Evolutionary conservation across 2,888 invertebrate species (phyloP), one percentile per base, ranked within the genome.

Genomic region (Nycteola revayana): DNA sequence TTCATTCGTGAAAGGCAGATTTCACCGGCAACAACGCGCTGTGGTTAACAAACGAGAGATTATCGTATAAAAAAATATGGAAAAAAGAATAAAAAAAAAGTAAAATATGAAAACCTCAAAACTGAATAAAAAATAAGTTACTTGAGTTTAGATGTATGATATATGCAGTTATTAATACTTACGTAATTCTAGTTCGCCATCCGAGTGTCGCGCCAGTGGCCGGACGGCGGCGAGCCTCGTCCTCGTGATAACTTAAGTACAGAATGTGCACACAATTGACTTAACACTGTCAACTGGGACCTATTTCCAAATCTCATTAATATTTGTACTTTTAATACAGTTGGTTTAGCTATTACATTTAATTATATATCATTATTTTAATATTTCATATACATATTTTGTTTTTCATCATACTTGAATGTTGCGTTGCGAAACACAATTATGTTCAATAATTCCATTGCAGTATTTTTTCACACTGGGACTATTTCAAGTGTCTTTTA

Each of bases 1-100:
- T 83, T 84, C 79, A 80, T 85, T 90, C 86, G 91, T 91, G 90
- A 88, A 91, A 91, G 91, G 91, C 91, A 91, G 89, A 91, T 91
- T 91, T 91, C 91, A 91, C 91, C 90, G 91, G 91, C 91, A 91
- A 91, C 91, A 91, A 91, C 90, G 86, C 72, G 81, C 77, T 78
- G 82, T 80, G 83, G 82, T 74, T 74, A 75, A 90, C 86, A 84
- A 86, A 90, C 84, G 60, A 90, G 89, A 90, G 90, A 89, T 90
- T 90, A 90, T 83, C 87, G 82, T 83, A 88, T 78, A 86, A 82
- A 85, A 82, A 81, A 80, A 63, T n/a, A 53, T 52, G 61, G n/a
- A 66, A 79, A 80, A 76, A 72, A 52, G 1, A 49, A 77, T 73
- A 90, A 91, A 91, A 89, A 90, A 90, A 89, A 87, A 89, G 89